Base-by-base conservation (phyloP, 2,888 invertebrate genomes). In the Oeneis ivallda region DNA sequence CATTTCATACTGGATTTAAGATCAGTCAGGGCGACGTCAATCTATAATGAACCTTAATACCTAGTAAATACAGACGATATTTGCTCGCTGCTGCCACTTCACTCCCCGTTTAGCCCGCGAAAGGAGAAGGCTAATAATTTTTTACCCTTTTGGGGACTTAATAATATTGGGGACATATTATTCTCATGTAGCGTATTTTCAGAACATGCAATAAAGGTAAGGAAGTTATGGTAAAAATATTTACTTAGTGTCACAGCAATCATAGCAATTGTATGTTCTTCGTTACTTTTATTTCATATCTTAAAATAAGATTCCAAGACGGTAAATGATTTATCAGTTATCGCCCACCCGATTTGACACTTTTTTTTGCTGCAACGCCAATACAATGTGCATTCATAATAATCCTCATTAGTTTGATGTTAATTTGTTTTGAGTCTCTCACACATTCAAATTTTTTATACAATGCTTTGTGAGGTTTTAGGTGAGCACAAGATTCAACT, bases 11-110 rank as follows among this genome's bases (percentile, higher is more conserved):
- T 52, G 47, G 47, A n/a, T 9, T 17, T 37, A 11, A n/a, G n/a
- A 34, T 58, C 34, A 58, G 45, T 60, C 47, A 60, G 60, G 60
- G 60, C 50, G 60, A 60, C 49, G 37, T 56, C 41, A n/a, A 60
- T 60, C 49, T 49, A 49, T 11, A 59, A 1, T 50, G 37, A 39
- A 60, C 49, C 60, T 60, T 60, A 60, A 49, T 11, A 19, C 0
- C 49, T 60, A 60, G 19, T 47, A 60, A 60, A 50, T 60, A 60
- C 60, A 49, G 19, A 19, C 19, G 49, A 50, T 17, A 49, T 60
- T 60, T n/a, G 49, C 60, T 19, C 56, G 41, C 41, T 19, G 56
- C 39, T 56, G 56, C 56, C 56, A 19, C 11, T 39, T 41, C 19
- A 41, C 41, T n/a, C 19, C 17, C 9, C 9, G 8, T 17, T 11